These are phyloP conservation scores for Phrynocephalus guinanensis DNA, from an alignment of 2,797 vertebrate genomes.

Conservation along the genomic window DNA sequence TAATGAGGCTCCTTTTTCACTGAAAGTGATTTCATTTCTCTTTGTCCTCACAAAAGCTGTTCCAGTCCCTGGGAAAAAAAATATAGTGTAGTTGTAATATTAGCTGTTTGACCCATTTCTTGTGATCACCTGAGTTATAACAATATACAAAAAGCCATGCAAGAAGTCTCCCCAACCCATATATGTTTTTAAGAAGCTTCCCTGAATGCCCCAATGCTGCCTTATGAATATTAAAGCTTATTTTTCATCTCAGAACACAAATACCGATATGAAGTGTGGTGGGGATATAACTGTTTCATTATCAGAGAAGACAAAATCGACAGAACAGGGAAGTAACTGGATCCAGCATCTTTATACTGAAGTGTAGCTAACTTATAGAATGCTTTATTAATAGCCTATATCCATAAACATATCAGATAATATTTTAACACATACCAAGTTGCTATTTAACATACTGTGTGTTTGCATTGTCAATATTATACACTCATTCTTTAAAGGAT, in stretches of 20 bases:
- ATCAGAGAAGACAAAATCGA: constrained; percentile 39
- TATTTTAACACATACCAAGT: neutral
- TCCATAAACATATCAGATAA: neutral
- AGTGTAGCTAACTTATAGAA: constrained; percentile 40
- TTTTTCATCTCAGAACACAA: constrained; percentile 47
- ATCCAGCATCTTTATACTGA: constrained; percentile 53
- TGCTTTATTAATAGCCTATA: constrained; percentile 4
- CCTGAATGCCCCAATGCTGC: constrained; percentile 56
- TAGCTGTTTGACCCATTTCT: constrained; percentile 79
- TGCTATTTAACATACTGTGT: too few species aligned
- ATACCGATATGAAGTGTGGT: constrained; percentile 45
- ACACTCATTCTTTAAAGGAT: too few species aligned
- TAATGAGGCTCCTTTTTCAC: constrained; percentile 87
- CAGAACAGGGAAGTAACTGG: constrained; percentile 36
- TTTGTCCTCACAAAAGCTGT: constrained; percentile 84
- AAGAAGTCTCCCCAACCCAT: constrained; percentile 54
- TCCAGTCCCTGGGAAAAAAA: constrained; percentile 69
- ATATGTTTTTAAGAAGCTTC: constrained; percentile 59
- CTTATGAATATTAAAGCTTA: constrained; percentile 60
- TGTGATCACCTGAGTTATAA: constrained; percentile 76
- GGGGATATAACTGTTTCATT: constrained; percentile 51
- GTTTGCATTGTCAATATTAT: too few species aligned
- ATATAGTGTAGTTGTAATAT: constrained; percentile 71
- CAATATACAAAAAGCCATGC: constrained; percentile 63
- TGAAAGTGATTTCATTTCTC: constrained; percentile 96